phyloP scores from a whole-genome alignment of 2,888 invertebrate genomes.

The Tiliacea citrago region DNA sequence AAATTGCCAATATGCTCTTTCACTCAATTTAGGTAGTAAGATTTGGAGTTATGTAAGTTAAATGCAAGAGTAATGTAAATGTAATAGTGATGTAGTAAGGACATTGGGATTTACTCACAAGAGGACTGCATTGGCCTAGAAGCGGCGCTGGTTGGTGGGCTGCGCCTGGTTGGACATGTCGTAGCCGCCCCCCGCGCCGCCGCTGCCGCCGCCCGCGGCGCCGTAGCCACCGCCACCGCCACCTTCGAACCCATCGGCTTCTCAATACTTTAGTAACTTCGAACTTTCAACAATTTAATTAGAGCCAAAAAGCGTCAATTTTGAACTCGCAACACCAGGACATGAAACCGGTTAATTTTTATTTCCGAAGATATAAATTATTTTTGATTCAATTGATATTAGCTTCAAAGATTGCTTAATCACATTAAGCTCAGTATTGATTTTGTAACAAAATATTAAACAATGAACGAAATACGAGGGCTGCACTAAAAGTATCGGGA shows the following conservation, averaged over 20 bases:
- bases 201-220: constrained; percentile 67
- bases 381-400: too few species aligned
- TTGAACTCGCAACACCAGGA: background rate
- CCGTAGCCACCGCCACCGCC: constrained; percentile 62
- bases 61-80: constrained; percentile 26
- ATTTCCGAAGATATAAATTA: too few species aligned
- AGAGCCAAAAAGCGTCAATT: constrained; percentile 16
- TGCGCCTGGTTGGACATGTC: constrained; percentile 68
- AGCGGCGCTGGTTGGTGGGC: constrained; percentile 78
- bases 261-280: constrained; percentile 54
- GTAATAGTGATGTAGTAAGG: constrained; percentile 8
- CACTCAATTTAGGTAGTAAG: constrained; percentile 5
- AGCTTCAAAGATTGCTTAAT: too few species aligned
- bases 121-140: constrained; percentile 74
- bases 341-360: too few species aligned
- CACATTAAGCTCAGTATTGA: too few species aligned
- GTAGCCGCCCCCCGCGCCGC: constrained; percentile 67
- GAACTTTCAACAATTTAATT: background rate
- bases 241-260: constrained; percentile 60
- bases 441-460: too few species aligned
- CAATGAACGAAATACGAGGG: too few species aligned
- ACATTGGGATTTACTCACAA: constrained; percentile 79
- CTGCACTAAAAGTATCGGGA: too few species aligned
- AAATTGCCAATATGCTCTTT: constrained; percentile 31
- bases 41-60: constrained; percentile 5